Evolutionary conservation across 1,140 invertebrate genomes (phyloP), one percentile per base, ranked within the genome.

Genomic region (Littorina saxatilis): DNA sequence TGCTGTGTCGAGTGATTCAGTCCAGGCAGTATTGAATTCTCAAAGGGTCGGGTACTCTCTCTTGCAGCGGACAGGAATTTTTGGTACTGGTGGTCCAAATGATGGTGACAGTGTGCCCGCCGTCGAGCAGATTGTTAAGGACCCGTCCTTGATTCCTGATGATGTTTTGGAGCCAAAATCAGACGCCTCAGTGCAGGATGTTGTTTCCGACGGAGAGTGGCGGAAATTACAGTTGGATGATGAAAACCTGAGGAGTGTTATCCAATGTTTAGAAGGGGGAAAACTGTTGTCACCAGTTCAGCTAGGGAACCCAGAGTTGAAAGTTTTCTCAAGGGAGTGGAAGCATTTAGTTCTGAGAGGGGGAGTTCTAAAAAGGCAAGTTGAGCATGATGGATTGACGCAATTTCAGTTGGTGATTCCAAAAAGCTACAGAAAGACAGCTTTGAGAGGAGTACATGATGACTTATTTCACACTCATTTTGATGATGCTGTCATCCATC

Each of bases 401-500:
- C 23, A 15, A 23, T 37, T 50, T 29, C 76, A 78, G 76, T 20
- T 78, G 1, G 29, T 78, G 9, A 15, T 78, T 43, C 76, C 50
- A 17, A 7, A 27, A 1, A 20, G 32, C 3, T 37, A 78, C n/a
- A 52, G 50, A 23, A 17, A 39, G 11, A 20, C n/a, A 17, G 76
- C 76, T 2, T 15, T 78, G 35, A 39, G n/a, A 13, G 76, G 76
- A 20, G 76, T 78, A 5, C 76, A 78, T 43, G 76, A 78, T 20
- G 76, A 66, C 27, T 37, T 78, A 3, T 78, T 39, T 29, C 76
- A 78, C 39, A 63, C 52, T n/a, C 55, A 66, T 78, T 78, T 43
- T 63, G 55, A 78, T 2, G 37, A 61, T 27, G 39, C 76, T 9
- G 9, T 78, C 20, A 3, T 3, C 1, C 61, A 63, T 15, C n/a